Conservation (phyloP, 1,140 invertebrate genomes). For the Diabrotica virgifera region DNA sequence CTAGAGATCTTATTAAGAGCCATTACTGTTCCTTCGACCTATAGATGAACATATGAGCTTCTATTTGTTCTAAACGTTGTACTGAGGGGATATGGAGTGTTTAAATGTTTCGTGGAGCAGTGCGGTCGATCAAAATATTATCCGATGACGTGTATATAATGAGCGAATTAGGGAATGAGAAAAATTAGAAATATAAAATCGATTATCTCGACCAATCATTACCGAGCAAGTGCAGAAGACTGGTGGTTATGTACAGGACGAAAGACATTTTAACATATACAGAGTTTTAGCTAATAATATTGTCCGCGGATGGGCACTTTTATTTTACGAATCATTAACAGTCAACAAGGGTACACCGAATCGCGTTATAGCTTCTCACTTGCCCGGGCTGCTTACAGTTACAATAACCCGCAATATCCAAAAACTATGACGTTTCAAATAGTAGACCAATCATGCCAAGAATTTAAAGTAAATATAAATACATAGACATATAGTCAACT, state of each 20-base stretch:
- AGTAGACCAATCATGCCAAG: no score
- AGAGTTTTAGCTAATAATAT: constrained; percentile 37
- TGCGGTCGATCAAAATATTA: background rate
- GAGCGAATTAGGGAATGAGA: constrained; percentile 14
- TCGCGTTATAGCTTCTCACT: constrained; percentile 19
- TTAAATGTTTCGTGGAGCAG: background rate
- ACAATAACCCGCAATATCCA: background rate
- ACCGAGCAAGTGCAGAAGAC: constrained; percentile 25
- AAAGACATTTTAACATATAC: constrained; percentile 5
- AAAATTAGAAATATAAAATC: constrained; percentile 3
- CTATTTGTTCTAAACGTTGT: constrained; percentile 7
- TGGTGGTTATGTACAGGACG: constrained; percentile 26
- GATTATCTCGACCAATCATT: constrained; percentile 18
- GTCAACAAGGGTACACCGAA: constrained; percentile 31
- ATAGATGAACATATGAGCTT: background rate
- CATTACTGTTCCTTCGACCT: no score
- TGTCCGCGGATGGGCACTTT: constrained; percentile 41
- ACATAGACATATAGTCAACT: no score
- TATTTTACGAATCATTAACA: constrained; percentile 24
- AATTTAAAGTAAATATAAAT: no score
- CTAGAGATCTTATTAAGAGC: no score
- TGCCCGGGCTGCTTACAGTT: constrained; percentile 24
- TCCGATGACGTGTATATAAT: constrained; percentile 4
- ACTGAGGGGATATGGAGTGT: constrained; percentile 2
- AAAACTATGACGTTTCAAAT: no score